phyloP scores from a whole-genome alignment of 2,113 vertebrate species.

The Scartelaos histophorus region DNA sequence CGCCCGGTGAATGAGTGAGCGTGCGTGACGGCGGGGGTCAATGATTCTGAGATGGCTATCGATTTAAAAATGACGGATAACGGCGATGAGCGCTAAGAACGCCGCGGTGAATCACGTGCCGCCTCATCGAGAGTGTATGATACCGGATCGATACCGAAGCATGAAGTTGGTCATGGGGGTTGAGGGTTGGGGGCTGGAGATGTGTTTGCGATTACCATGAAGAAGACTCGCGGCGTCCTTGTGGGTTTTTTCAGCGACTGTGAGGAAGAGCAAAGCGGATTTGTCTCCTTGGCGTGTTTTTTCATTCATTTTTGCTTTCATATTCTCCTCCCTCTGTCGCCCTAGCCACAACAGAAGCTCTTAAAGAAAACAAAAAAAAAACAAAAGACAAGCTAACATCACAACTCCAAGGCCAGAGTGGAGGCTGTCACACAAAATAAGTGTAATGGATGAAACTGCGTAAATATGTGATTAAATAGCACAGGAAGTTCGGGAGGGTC shows the following conservation, averaged over 20 bases:
- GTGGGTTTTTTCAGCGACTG: conserved; percentile 11
- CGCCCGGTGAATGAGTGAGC: not conserved
- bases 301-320: not conserved
- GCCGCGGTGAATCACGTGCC: conserved; percentile 12
- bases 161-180: not conserved
- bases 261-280: conserved; percentile 2
- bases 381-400: too few relatives aligned
- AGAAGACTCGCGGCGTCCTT: conserved; percentile 32
- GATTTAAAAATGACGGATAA: conserved; percentile 55
- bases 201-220: conserved; percentile 37
- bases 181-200: conserved; percentile 19
- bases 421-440: too few relatives aligned
- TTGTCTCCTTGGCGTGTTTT: not conserved
- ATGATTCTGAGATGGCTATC: conserved; percentile 50
- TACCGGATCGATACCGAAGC: conserved; percentile 42
- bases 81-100: conserved; percentile 16
- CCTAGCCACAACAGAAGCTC: conserved; percentile 22
- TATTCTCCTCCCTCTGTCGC: conserved; percentile 20
- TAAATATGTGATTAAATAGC: too few relatives aligned
- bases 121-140: conserved; percentile 30
- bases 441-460: too few relatives aligned
- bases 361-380: not conserved
- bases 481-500: too few relatives aligned
- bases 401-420: too few relatives aligned
- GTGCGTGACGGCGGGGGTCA: not conserved